Evolutionary conservation across 1,140 invertebrate species (phyloP), one percentile per base, ranked within the genome.

Genomic region (Rhopalosiphum padi): DNA sequence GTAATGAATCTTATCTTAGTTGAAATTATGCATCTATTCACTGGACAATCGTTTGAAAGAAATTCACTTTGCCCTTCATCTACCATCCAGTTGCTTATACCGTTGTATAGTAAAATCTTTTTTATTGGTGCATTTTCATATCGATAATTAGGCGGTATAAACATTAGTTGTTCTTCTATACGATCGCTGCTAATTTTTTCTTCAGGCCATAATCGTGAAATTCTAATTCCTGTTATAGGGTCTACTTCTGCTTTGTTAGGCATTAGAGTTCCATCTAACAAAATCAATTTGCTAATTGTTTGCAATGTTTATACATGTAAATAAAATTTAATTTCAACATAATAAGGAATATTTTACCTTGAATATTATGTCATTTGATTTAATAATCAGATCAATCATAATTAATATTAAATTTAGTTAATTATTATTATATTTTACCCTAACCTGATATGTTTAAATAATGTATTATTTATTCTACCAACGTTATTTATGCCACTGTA

Each of bases 71-170:
- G 95, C 15, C 97, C 98, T 18, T 96, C 95, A 94, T 97, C 97
- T 15, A 97, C 96, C 89, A 97, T 96, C 85, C 94, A 94, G 11
- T 95, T 95, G 97, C 97, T 98, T 3, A 97, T 96, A 0, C 98
- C 98, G 94, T 98, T 98, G 88, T 97, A 97, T 9, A 98, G 95
- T 83, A 98, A 95, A 94, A 99, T 98, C 94, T 97, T 97, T 95
- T 99, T 98, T 83, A 94, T 51, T 9, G 53, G 60, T 7, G 94
- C 51, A 23, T 83, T 91, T 86, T 93, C 82, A 35, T 94, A 46
- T 35, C 94, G 35, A 51, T 94, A 94, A 55, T 94, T 51, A 15
- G 91, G 96, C 25, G 97, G 96, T 55, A 97, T 95, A 94, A 97
- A 98, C 97, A 98, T 97, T 15, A 98, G 95, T 94, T 96, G 96